These are phyloP conservation scores for Diphyllodes magnificus DNA, from an alignment of 2,113 vertebrate species.

Conservation along the genomic window DNA sequence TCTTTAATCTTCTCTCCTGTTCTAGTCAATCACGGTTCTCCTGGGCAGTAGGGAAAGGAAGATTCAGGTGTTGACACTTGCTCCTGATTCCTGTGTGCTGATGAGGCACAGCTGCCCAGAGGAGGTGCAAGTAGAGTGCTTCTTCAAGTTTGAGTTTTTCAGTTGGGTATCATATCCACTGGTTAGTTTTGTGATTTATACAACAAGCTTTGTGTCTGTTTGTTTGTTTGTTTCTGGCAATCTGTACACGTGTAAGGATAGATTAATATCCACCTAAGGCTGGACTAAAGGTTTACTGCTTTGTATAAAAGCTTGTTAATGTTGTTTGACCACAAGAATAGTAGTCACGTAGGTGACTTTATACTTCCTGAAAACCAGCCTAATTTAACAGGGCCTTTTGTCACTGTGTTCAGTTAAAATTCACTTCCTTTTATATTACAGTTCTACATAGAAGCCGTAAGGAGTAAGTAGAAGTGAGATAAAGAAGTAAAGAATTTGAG, in stretches of 20 bases:
- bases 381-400: neutral
- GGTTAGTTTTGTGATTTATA: neutral
- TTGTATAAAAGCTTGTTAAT: neutral
- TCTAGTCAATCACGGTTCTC: neutral
- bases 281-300: neutral
- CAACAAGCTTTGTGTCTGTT: neutral
- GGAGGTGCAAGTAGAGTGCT: neutral
- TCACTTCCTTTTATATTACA: neutral
- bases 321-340: neutral
- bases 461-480: neutral
- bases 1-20: neutral
- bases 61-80: neutral
- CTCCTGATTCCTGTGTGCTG: neutral
- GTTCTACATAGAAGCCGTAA: neutral
- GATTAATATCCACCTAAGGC: neutral
- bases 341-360: neutral
- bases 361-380: neutral
- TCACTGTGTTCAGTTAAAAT: neutral
- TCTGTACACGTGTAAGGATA: neutral
- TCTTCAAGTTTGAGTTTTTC: neutral
- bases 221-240: neutral
- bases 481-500: neutral
- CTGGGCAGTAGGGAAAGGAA: neutral
- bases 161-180: fast-evolving
- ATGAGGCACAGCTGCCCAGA: neutral